Conservation (phyloP, 2,113 vertebrate species). For the Capreolus pygargus region DNA sequence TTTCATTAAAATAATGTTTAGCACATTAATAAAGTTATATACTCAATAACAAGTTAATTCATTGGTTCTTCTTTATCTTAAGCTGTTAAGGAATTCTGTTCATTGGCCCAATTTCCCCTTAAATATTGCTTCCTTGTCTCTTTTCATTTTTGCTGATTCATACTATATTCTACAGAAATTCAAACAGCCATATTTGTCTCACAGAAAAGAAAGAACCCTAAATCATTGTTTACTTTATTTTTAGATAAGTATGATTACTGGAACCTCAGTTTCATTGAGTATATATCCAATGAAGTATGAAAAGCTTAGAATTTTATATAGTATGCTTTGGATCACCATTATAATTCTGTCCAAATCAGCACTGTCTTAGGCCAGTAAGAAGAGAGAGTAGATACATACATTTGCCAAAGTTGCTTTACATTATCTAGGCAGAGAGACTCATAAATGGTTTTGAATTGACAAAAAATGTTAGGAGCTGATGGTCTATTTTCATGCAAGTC, state of each 20-base stretch:
- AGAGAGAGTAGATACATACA: neutral
- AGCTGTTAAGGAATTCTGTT: neutral
- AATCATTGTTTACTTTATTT: neutral
- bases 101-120: neutral
- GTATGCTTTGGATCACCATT: neutral
- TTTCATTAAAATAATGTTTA: neutral
- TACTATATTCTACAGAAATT: neutral
- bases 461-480: neutral
- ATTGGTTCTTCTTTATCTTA: neutral
- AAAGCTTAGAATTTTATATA: conserved; percentile 2
- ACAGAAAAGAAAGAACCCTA: neutral
- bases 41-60: neutral
- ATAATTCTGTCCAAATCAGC: neutral
- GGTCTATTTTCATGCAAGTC: neutral
- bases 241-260: neutral
- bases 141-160: neutral
- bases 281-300: neutral
- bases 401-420: neutral
- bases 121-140: neutral
- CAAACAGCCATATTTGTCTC: neutral
- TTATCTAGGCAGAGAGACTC: neutral
- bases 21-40: neutral
- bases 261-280: neutral
- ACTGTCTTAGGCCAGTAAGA: neutral
- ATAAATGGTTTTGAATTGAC: neutral